Evolutionary conservation across 2,888 invertebrate genomes (phyloP).

Genomic region (Hoplodrina blanda): DNA sequence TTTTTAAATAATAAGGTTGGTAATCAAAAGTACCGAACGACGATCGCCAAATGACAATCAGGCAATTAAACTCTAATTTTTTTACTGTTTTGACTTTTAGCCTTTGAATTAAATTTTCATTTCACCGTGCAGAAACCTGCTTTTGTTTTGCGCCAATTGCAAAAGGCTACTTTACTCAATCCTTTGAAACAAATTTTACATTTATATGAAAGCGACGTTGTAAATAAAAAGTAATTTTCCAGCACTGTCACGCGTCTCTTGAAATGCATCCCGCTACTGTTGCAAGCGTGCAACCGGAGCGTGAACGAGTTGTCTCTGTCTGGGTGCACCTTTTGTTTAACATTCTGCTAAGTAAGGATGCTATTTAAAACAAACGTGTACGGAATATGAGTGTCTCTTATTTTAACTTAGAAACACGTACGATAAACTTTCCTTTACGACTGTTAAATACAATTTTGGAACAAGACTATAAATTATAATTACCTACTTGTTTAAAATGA

Average conservation of each 20-base stretch:
- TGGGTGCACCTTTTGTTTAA: conserved; percentile 17
- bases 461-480: not conserved
- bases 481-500: not conserved
- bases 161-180: not conserved
- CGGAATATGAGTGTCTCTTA: not conserved
- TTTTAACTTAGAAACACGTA: not conserved
- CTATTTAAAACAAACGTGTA: conserved; percentile 5
- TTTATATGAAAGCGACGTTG: not conserved
- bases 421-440: not conserved
- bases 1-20: too few relatives aligned
- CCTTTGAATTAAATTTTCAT: too few relatives aligned
- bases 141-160: too few relatives aligned
- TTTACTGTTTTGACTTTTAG: too few relatives aligned
- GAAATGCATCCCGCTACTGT: conserved; percentile 2
- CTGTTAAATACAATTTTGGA: not conserved
- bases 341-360: not conserved
- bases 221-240: conserved; percentile 12
- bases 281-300: conserved; percentile 10
- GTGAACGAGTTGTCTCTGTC: conserved; percentile 15
- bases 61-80: too few relatives aligned
- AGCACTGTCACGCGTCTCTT: not conserved
- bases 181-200: not conserved
- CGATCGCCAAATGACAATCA: too few relatives aligned
- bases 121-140: too few relatives aligned
- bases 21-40: too few relatives aligned